A percentile compares a stretch with the other conserved stretches of the same genome.
Conservation (phyloP, 1,140 invertebrate genomes). For the Mycetomoellerius zeteki region DNA sequence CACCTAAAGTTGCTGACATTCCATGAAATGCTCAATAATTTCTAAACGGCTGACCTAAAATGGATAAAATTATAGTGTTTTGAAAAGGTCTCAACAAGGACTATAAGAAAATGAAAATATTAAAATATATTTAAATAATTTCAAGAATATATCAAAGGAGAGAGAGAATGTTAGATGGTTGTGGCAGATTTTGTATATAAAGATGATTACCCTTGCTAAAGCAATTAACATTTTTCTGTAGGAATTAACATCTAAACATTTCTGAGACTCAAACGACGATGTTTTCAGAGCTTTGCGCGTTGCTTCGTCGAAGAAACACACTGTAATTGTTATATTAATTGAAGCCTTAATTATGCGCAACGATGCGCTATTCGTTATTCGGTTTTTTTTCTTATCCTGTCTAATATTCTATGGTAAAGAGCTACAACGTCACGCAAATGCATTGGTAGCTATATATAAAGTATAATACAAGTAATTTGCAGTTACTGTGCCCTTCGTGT, state of each 20-base stretch:
- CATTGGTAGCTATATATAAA: slow-evolving; percentile 29
- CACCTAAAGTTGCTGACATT: too few relatives aligned
- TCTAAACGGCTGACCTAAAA: too few relatives aligned
- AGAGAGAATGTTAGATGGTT: neutral
- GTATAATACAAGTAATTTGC: slow-evolving; percentile 64
- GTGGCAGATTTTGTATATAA: neutral
- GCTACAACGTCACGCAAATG: slow-evolving; percentile 2
- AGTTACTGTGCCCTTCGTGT: slow-evolving; percentile 33
- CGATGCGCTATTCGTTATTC: slow-evolving; percentile 7
- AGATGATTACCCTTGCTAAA: neutral
- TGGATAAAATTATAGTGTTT: too few relatives aligned
- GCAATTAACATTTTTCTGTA: neutral
- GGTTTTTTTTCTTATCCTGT: neutral
- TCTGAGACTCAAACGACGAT: neutral
- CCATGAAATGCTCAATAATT: too few relatives aligned
- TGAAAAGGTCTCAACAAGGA: too few relatives aligned
- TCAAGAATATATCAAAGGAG: neutral
- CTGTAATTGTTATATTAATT: slow-evolving; percentile 61
- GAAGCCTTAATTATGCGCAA: slow-evolving; percentile 68
- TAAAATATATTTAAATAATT: neutral
- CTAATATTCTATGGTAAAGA: slow-evolving; percentile 35
- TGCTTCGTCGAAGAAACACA: slow-evolving; percentile 1
- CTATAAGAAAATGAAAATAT: too few relatives aligned
- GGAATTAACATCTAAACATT: neutral
- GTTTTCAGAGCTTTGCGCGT: slow-evolving; percentile 15